These are phyloP conservation scores for Melospiza georgiana DNA, from an alignment of 2,113 vertebrate genomes.

Conservation along the genomic window DNA sequence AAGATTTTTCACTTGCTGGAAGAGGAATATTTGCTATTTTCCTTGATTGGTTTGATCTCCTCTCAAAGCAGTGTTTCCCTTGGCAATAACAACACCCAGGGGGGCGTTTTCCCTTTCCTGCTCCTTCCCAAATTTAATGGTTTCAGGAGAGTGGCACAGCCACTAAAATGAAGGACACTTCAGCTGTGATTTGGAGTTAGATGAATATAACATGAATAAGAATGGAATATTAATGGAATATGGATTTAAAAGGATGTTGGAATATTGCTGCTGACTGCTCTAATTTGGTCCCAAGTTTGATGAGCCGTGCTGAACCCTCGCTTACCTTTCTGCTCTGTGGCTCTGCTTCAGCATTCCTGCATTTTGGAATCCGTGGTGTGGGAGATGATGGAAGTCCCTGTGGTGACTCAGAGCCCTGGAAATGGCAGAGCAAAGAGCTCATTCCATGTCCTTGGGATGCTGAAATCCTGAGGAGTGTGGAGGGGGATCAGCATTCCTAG, in stretches of 20 bases:
- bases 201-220: neutral
- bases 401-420: neutral
- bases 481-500: neutral
- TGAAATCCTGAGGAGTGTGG: neutral
- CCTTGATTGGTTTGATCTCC: neutral
- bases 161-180: neutral
- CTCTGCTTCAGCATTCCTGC: neutral
- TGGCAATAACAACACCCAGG: neutral
- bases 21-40: neutral
- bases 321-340: neutral
- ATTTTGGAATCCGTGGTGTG: rapidly evolving
- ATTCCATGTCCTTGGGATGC: rapidly evolving
- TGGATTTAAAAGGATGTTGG: constrained; percentile 9
- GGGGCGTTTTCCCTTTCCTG: neutral
- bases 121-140: neutral
- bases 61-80: neutral
- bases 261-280: constrained; percentile 3
- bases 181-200: neutral
- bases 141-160: neutral
- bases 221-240: constrained; percentile 38
- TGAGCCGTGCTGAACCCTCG: neutral
- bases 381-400: neutral
- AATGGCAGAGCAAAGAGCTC: neutral
- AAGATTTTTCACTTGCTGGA: neutral
- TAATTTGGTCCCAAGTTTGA: neutral